A percentile compares a stretch with the other conserved stretches of the same genome.
These are phyloP conservation scores for Harmothoe impar DNA, from an alignment of 2,888 invertebrate genomes.

Conservation along the genomic window DNA sequence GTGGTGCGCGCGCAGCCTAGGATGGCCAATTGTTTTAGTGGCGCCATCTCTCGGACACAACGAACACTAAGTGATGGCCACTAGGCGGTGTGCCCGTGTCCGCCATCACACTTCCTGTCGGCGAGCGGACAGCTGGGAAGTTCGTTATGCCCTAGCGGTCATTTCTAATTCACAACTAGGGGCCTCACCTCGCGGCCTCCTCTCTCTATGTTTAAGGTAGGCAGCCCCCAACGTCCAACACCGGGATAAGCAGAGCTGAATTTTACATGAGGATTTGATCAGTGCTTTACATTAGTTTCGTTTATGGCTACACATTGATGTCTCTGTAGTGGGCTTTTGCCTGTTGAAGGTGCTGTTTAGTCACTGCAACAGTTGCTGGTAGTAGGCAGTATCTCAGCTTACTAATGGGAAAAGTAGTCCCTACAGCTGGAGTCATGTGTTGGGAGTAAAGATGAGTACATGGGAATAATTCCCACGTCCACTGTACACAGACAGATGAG, in stretches of 20 bases:
- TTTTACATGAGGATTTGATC: constrained; percentile 30
- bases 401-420: neutral
- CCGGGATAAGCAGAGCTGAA: neutral
- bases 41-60: constrained; percentile 36
- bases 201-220: constrained; percentile 1
- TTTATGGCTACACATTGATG: neutral
- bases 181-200: neutral
- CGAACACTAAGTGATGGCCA: constrained; percentile 43
- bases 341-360: too few species aligned
- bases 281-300: constrained; percentile 16
- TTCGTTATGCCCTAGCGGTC: constrained; percentile 19
- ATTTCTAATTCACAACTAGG: constrained; percentile 18
- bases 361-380: too few species aligned
- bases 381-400: too few species aligned
- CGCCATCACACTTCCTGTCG: constrained; percentile 46
- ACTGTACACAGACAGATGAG: too few species aligned
- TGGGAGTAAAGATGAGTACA: too few species aligned
- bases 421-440: too few species aligned
- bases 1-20: constrained; percentile 10
- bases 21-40: constrained; percentile 9
- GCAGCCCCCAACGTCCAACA: neutral
- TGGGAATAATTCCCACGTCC: neutral
- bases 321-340: neutral
- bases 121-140: constrained; percentile 18
- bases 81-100: constrained; percentile 23